These are phyloP conservation scores for Odontamblyopus rebecca DNA, from an alignment of 2,797 vertebrate genomes.

Conservation along the genomic window DNA sequence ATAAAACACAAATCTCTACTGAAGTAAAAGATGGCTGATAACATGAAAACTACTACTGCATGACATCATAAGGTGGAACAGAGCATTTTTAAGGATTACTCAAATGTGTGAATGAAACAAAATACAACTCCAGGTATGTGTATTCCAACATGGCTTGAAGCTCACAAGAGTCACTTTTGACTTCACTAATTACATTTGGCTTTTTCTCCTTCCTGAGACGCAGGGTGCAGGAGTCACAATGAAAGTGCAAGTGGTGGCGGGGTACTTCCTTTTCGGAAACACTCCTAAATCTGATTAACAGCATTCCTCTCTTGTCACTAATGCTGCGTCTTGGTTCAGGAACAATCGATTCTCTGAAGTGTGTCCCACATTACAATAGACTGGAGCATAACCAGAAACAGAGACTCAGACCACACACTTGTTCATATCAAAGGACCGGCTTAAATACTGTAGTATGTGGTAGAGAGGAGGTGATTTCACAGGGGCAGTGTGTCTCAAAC, in stretches of 20 bases:
- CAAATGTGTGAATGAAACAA: too few relatives aligned
- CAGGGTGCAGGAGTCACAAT: slow-evolving; percentile 41
- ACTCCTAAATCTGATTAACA: slow-evolving; percentile 70
- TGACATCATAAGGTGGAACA: too few relatives aligned
- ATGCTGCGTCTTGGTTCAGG: slow-evolving; percentile 68
- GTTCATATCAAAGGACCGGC: slow-evolving; percentile 53
- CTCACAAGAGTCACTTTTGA: not conserved
- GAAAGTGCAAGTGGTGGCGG: slow-evolving; percentile 29
- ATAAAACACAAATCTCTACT: too few relatives aligned
- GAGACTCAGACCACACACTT: slow-evolving; percentile 43
- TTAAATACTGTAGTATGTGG: slow-evolving; percentile 27
- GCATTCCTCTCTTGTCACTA: slow-evolving; percentile 73
- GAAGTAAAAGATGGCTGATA: too few relatives aligned
- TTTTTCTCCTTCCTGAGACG: slow-evolving; percentile 55
- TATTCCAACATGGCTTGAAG: too few relatives aligned
- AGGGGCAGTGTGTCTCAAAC: not conserved
- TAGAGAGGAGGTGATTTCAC: slow-evolving; percentile 44
- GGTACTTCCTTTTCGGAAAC: slow-evolving; percentile 56
- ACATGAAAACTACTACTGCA: too few relatives aligned
- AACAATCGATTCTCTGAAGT: slow-evolving; percentile 62
- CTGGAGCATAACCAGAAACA: slow-evolving; percentile 8
- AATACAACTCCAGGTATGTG: too few relatives aligned
- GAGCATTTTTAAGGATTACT: too few relatives aligned
- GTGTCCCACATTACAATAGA: slow-evolving; percentile 26
- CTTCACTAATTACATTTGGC: slow-evolving; percentile 37